phyloP scores from a whole-genome alignment of 2,113 vertebrate genomes.

The Lipophrys pholis region DNA sequence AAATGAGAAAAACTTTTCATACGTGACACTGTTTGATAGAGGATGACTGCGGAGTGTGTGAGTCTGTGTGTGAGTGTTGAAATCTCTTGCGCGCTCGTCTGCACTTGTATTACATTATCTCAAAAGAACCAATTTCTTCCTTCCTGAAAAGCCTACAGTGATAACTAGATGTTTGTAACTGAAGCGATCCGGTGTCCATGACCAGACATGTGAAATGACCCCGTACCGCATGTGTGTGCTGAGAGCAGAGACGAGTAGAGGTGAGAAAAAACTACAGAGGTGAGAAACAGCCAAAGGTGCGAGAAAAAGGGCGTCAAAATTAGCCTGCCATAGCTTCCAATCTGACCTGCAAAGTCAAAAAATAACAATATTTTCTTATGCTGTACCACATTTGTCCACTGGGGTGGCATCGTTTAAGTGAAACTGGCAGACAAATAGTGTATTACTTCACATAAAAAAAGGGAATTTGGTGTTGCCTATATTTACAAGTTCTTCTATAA shows the following conservation, averaged over 20 bases:
- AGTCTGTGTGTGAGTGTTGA: conserved; percentile 5
- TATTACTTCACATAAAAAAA: no score
- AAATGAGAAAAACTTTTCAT: conserved; percentile 80
- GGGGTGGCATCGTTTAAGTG: no score
- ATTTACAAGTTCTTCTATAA: no score
- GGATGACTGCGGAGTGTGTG: conserved; percentile 21
- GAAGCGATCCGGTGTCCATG: conserved; percentile 17
- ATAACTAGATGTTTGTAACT: conserved; percentile 34
- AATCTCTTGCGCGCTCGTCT: not conserved
- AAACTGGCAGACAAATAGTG: no score
- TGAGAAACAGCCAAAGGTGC: conserved; percentile 6
- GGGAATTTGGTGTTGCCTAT: no score
- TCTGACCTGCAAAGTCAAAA: no score
- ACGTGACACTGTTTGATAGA: conserved; percentile 71
- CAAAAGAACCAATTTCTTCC: conserved; percentile 21
- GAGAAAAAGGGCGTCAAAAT: no score
- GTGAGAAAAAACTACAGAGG: conserved; percentile 17
- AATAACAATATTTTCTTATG: no score
- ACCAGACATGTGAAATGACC: conserved; percentile 4
- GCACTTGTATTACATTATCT: conserved; percentile 35
- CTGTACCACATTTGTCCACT: no score
- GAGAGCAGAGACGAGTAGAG: conserved; percentile 26
- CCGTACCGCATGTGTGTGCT: not conserved
- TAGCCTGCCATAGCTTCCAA: no score
- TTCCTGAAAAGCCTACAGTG: conserved; percentile 26